Evolutionary conservation across 23 tunicate genomes (phyloP), one percentile per base, ranked within the genome.

Genomic region (Halocynthia aurantium): DNA sequence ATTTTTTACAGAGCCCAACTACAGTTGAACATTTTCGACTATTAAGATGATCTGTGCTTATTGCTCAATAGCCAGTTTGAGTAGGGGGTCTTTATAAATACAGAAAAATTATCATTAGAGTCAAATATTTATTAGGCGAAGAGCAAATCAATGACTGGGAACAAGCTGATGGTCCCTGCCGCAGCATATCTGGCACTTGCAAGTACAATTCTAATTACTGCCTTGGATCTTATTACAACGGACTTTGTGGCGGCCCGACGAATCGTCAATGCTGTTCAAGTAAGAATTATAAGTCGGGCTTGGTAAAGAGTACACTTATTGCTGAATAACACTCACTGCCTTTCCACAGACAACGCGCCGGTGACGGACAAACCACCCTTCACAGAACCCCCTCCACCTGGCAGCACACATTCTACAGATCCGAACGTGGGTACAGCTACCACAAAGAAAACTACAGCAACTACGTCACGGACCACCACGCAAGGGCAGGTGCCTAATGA

Each of bases 201-300:
- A 87, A 88, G 71, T 88, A 88, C 52, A 84, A 88, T 69, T 73
- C 81, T 40, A 88, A 88, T 63, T 88, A 83, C 69, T 88, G 95
- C 76, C 61, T 57, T 0, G 73, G 58, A 12, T 66, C 49, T 7
- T 88, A 88, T 57, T 77, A 82, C 49, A 7, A 60, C 17, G 82
- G 82, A 8, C 52, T 67, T 5, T 88, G 95, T 73, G 95, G 95
- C 12, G 95, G 95, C 6, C 95, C 95, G 0, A 72, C 70, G 5
- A 75, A 88, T 31, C 76, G 95, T 57, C 85, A 84, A 72, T 88
- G 95, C 52, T 88, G 95, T 62, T 76, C 86, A 49, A 73, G 95
- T 88, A 66, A 79, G 78, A 66, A 51, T 72, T 72, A 10, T 10
- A 11, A 12, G 17, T 49, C 51, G 2, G 2, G 19, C 63, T 12